Base-by-base conservation (phyloP, 2,113 vertebrate genomes). In the Indri indri region DNA sequence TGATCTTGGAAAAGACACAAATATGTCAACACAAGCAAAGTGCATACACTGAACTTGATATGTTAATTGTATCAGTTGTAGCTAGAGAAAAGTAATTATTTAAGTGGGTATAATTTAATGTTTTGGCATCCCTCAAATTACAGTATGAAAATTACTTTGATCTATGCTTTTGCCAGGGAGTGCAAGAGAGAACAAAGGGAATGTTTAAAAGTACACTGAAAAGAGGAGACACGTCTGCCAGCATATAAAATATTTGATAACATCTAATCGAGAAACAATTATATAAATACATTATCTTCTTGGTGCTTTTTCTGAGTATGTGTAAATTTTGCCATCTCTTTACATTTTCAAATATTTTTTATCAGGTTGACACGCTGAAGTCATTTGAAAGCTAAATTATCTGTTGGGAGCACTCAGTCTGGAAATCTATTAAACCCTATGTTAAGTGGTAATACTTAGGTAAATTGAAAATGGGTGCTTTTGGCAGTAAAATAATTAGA, bases 81-180 rank as follows among this genome's bases (percentile, higher is more conserved):
- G 80, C 80, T 97, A 96, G 96, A 97, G 94, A 96, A 94, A 96
- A 1, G 2, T 94, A 98, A 98, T 97, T 96, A 96, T 98, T 98
- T 98, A 98, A 98, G 94, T 97, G 89, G 54, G 30, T 94, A n/a
- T 97, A 98, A 97, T 97, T 96, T 98, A 95, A 96, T 95, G 94
- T 94, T 98, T 97, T 97, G 96, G 96, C 81, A 93, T 94, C 84
- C 95, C 97, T 98, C 98, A 98, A 98, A 98, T 97, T 98, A 93
- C 93, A 98, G 74, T 83, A 88, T 91, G 86, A 96, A 98, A 98
- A 98, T 95, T 90, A 93, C 97, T 98, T 98, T 98, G 98, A 97
- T 97, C 95, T 97, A 85, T 94, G 63, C 42, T 95, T 98, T 97
- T 80, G 82, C 81, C 93, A 70, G 52, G 34, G 73, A 96, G 52